Evolutionary conservation across 2,797 vertebrate species (phyloP).

Genomic region (Pipistrellus nathusii): DNA sequence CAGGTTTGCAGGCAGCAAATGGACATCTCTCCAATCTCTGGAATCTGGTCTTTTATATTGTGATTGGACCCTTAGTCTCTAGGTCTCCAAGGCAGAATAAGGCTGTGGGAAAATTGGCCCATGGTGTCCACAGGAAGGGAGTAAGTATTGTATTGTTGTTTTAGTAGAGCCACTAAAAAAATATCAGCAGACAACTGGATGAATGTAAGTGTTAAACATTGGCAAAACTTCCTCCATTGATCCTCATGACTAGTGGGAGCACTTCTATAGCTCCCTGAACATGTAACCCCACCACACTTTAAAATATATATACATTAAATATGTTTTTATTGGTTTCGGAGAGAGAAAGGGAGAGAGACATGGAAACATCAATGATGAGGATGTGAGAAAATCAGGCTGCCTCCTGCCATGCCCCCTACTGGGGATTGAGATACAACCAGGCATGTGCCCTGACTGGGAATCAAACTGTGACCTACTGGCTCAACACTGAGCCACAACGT

Average conservation of each 20-base stretch:
- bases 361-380: no score
- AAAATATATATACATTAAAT: no score
- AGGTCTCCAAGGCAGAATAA: slow-evolving; percentile 27
- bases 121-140: neutral
- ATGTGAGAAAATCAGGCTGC: no score
- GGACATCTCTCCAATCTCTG: neutral
- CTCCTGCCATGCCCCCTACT: no score
- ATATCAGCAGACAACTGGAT: neutral
- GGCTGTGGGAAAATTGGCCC: neutral
- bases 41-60: neutral
- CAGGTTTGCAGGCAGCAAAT: neutral
- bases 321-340: no score
- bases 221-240: neutral
- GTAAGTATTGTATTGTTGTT: neutral
- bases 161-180: neutral
- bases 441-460: no score
- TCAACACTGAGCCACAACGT: no score
- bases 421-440: no score
- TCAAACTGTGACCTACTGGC: no score
- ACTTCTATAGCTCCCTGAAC: neutral
- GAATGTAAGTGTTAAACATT: neutral
- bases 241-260: neutral
- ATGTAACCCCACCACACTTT: neutral
- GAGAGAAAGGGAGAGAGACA: no score
- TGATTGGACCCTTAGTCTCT: neutral